A percentile compares a stretch with the other conserved stretches of the same genome.
Conservation (phyloP, 2,888 invertebrate genomes). For the Dendrolimus houi region DNA sequence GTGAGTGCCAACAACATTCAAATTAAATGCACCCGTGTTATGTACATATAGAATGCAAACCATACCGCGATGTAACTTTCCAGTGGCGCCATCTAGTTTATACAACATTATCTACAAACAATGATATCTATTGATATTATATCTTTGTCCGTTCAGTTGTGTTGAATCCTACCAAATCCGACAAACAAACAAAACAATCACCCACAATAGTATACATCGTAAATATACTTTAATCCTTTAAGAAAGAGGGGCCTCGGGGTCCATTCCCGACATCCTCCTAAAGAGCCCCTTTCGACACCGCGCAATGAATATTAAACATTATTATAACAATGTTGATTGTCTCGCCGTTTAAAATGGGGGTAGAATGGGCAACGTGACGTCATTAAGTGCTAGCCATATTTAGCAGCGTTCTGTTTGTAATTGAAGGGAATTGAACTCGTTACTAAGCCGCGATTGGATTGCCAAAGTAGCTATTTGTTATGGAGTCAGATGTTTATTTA, state of each 20-base stretch:
- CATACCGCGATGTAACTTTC: too few relatives aligned
- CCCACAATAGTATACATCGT: not conserved
- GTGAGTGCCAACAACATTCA: too few relatives aligned
- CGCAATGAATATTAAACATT: slow-evolving; percentile 5
- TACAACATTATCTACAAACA: too few relatives aligned
- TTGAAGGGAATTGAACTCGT: not conserved
- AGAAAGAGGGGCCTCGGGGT: not conserved
- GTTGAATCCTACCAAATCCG: not conserved
- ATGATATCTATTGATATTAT: too few relatives aligned
- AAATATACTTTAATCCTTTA: not conserved
- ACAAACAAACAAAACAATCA: not conserved
- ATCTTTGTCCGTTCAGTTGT: too few relatives aligned
- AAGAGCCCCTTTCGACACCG: not conserved
- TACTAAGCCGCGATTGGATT: not conserved
- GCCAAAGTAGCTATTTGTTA: not conserved
- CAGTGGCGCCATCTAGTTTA: too few relatives aligned
- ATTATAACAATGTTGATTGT: slow-evolving; percentile 57
- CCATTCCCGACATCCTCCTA: not conserved
- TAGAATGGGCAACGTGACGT: slow-evolving; percentile 45
- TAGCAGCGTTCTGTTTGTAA: not conserved
- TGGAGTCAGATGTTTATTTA: not conserved
- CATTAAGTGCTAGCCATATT: slow-evolving; percentile 15
- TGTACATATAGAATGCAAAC: too few relatives aligned
- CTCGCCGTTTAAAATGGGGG: slow-evolving; percentile 48
- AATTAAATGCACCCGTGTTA: too few relatives aligned